Base-by-base conservation (phyloP, 1,140 invertebrate species). In the Hetaerina americana region DNA sequence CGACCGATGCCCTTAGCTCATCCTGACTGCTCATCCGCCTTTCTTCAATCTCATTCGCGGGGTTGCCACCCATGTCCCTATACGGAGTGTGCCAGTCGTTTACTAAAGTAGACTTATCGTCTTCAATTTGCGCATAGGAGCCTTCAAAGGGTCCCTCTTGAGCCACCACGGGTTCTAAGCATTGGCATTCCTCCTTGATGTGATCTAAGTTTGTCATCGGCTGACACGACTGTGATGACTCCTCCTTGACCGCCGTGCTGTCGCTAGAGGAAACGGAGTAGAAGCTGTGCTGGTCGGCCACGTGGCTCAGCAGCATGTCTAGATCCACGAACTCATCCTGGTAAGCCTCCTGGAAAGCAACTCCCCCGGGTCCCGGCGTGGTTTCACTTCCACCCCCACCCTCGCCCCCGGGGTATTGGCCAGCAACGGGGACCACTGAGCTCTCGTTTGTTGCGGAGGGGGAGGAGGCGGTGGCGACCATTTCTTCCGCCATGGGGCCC, bases 321-420 rank as follows among this genome's bases (percentile, higher is more conserved):
- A 84, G 77, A 72, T 84, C 82, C 49, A 83, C 78, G 70, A 80
- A 83, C 69, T 84, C 82, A 69, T 83, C 81, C 0, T 26, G 25
- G 25, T 26, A 28, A 15, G 27, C 15, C 18, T 68, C 40, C 10
- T 57, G 25, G 22, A 57, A 57, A n/a, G 22, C 40, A n/a, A 57
- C 40, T 12, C 15, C 1, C 1, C 40, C 40, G 3, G 22, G 15
- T 57, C 1, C 3, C 3, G 40, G 40, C 10, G 40, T 18, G 5
- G 28, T 40, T 6, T 31, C 10, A 1, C 1, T 12, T 18, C 15
- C 40, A 3, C 15, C 40, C 10, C 2, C 2, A n/a, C 10, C 22
- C n/a, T 28, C 27, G 31, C 27, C 69, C 49, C 29, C 29, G 6
- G 22, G 15, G 49, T 22, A 71, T 29, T 70, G 69, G 10, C n/a